Conservation (phyloP, 2,113 vertebrate genomes). For the Acanthochromis polyacanthus region DNA sequence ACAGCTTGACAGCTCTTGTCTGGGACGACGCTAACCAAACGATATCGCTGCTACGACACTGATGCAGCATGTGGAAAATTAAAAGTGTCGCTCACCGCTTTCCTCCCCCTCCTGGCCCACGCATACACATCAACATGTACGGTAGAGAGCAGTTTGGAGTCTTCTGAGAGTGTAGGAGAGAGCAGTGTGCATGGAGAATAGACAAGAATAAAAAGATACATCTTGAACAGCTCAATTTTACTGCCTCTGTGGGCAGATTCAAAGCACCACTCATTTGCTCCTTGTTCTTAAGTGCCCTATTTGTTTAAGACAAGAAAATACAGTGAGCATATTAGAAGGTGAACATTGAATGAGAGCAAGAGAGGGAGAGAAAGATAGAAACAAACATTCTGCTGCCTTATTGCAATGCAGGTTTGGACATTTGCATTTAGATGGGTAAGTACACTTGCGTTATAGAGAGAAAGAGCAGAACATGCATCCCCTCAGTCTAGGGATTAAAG, state of each 20-base stretch:
- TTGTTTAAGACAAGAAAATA: slow-evolving; percentile 55
- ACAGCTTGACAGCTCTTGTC: slow-evolving; percentile 55
- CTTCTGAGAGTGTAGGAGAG: background rate
- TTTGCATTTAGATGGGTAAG: slow-evolving; percentile 91
- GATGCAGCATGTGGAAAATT: slow-evolving; percentile 80
- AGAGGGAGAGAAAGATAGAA: slow-evolving; percentile 14
- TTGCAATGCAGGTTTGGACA: slow-evolving; percentile 73
- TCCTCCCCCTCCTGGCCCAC: slow-evolving; percentile 32
- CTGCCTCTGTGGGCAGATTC: slow-evolving; percentile 30
- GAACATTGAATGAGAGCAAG: background rate
- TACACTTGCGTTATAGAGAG: slow-evolving; percentile 82
- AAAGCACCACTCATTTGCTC: slow-evolving; percentile 32
- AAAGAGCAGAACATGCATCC: slow-evolving; percentile 61
- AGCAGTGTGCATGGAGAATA: background rate
- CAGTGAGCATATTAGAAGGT: slow-evolving; percentile 3
- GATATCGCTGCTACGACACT: slow-evolving; percentile 60
- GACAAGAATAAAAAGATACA: slow-evolving; percentile 19
- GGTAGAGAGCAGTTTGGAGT: slow-evolving; percentile 10
- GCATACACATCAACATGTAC: slow-evolving; percentile 29
- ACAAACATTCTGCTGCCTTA: slow-evolving; percentile 43
- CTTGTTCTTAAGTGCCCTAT: slow-evolving; percentile 39
- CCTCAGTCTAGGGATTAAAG: slow-evolving; percentile 61
- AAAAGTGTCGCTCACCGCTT: slow-evolving; percentile 76
- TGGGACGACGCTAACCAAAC: slow-evolving; percentile 38
- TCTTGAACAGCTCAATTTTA: slow-evolving; percentile 37